Evolutionary conservation across 2,888 invertebrate species (phyloP), one percentile per base, ranked within the genome.

Genomic region (Tricholauxania praeusta): DNA sequence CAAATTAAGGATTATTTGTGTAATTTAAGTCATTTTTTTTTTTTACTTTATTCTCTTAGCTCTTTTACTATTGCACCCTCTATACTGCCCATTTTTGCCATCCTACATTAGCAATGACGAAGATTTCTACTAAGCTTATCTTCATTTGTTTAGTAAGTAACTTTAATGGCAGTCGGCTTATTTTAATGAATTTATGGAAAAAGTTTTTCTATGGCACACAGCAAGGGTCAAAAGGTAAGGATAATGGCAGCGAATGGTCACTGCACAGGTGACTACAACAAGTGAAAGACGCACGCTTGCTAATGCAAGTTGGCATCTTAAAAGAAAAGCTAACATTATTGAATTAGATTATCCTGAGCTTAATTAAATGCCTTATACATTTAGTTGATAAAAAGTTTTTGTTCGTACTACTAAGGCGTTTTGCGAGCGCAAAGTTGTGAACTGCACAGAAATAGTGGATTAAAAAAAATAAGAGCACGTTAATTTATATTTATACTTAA

Each of bases 301-400:
- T 7, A 7, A 32, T 32, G 32, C 32, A 32, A 59, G 10, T 7
- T 32, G 59, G 32, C 28, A 59, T 22, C 59, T 6, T 59, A 15
- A 32, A 32, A 32, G 22, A 47, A 67, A 67, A 28, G 59, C 59
- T 68, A 19, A 59, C 68, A 68, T 68, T 48, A 68, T 68, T 68
- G 68, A 68, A 68, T 68, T 59, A 68, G 68, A 68, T 68, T 68
- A 68, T 68, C 59, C 59, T 15, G 48, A 15, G 68, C 57, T 68
- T 59, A 68, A 68, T 68, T 68, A 57, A 68, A 68, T 52, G 32
- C 19, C 39, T 15, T 53, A 51, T 51, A 39, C 62, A 5, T 32
- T 32, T 32, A 32, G 32, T 32, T 32, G 32, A 32, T 39, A 39
- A 39, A 39, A 39, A 39, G 39, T 39, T 39, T 39, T 10, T n/a